These are phyloP conservation scores for Belonocnema kinseyi DNA, from an alignment of 1,140 invertebrate genomes.

Conservation along the genomic window DNA sequence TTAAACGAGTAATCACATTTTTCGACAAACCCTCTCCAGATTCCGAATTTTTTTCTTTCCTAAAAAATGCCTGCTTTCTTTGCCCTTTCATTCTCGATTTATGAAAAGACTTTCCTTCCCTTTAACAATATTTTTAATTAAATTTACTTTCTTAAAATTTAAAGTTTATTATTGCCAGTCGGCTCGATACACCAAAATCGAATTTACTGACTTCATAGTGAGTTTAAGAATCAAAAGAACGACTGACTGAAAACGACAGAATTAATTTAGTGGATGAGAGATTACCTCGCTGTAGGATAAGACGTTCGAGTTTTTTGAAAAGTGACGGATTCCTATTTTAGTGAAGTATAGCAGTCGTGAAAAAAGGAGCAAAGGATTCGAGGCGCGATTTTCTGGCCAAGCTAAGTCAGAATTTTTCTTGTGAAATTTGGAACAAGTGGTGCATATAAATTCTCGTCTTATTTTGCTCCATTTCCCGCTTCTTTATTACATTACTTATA, in stretches of 20 bases:
- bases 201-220: neutral
- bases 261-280: slow-evolving; percentile 26
- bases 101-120: neutral
- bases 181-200: neutral
- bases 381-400: slow-evolving; percentile 48
- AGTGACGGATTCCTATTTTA: slow-evolving; percentile 24
- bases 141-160: neutral
- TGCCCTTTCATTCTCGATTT: neutral
- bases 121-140: neutral
- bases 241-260: slow-evolving; percentile 23
- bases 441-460: slow-evolving; percentile 61
- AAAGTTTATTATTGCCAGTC: neutral
- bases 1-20: slow-evolving; percentile 65
- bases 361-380: slow-evolving; percentile 54
- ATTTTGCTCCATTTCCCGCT: slow-evolving; percentile 68
- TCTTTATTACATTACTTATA: slow-evolving; percentile 73
- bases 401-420: slow-evolving; percentile 52
- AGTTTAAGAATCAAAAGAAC: neutral
- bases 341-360: slow-evolving; percentile 42
- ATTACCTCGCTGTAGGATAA: slow-evolving; percentile 34
- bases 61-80: neutral
- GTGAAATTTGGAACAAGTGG: slow-evolving; percentile 62
- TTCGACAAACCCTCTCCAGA: slow-evolving; percentile 65
- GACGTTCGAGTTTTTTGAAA: slow-evolving; percentile 35
- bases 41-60: slow-evolving; percentile 44